phyloP scores from a whole-genome alignment of 2,797 vertebrate genomes.

The Falco peregrinus region DNA sequence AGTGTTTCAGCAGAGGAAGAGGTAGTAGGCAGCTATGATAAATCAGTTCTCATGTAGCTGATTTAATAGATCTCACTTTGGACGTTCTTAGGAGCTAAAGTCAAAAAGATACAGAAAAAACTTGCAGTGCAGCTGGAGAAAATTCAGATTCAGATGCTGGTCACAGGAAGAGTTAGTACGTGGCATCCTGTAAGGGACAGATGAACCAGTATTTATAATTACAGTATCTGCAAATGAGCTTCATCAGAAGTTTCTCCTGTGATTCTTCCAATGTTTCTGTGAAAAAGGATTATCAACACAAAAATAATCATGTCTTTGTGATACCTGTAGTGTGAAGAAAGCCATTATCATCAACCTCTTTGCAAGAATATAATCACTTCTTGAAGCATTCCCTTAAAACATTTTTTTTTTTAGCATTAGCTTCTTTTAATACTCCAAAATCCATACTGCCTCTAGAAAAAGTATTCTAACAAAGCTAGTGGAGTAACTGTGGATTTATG shows the following conservation, averaged over 20 bases:
- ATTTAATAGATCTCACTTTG: neutral
- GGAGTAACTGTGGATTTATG: neutral
- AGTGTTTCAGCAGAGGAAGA: neutral
- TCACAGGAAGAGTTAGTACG: neutral
- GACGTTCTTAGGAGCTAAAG: neutral
- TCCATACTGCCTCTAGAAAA: neutral
- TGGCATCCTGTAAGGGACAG: neutral
- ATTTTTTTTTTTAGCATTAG: neutral
- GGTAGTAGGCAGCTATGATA: neutral
- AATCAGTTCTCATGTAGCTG: neutral
- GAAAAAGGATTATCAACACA: neutral
- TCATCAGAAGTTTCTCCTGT: neutral
- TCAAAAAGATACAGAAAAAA: neutral
- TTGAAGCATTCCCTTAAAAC: neutral
- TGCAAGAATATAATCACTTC: neutral
- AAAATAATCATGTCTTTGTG: neutral
- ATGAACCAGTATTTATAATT: neutral
- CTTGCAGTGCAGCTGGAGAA: neutral
- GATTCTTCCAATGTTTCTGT: neutral
- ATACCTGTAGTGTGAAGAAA: neutral
- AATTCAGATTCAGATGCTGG: neutral
- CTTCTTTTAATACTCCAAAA: neutral
- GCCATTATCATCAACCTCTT: neutral
- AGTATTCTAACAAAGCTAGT: neutral
- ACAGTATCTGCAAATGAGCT: neutral